Conservation (phyloP, 2,797 vertebrate genomes). For the Anas acuta region DNA sequence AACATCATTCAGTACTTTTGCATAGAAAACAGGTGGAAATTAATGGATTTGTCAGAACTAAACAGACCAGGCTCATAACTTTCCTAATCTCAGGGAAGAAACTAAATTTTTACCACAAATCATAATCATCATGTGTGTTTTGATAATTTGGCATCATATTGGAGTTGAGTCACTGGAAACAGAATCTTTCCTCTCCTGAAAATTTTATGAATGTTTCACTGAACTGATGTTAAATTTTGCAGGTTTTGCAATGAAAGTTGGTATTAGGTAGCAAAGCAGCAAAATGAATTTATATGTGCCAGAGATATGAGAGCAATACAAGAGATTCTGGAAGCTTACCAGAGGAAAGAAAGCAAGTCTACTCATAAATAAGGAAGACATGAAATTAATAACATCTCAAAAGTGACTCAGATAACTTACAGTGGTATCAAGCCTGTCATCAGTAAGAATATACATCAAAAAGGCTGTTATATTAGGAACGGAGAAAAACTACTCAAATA, state of each 20-base stretch:
- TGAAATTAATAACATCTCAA: constrained; percentile 54
- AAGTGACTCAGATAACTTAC: constrained; percentile 42
- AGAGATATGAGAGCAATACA: constrained; percentile 28
- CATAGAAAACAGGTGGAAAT: background rate
- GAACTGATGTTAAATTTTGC: background rate
- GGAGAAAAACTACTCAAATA: constrained; percentile 11
- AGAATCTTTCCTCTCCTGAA: background rate
- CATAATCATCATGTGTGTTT: background rate
- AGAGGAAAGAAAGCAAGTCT: constrained; percentile 20
- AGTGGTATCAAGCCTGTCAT: constrained; percentile 51
- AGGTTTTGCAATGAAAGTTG: constrained; percentile 26
- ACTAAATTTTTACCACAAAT: background rate
- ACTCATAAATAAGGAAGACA: constrained; percentile 42
- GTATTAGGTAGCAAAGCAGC: background rate
- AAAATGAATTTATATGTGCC: constrained; percentile 53
- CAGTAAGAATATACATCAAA: constrained; percentile 46
- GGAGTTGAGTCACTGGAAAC: background rate
- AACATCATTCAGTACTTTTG: background rate
- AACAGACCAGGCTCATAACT: background rate
- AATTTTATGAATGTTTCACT: background rate
- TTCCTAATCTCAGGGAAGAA: background rate
- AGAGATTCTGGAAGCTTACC: constrained; percentile 34
- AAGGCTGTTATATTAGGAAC: constrained; percentile 17
- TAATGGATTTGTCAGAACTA: background rate
- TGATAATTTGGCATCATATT: background rate